phyloP scores from a whole-genome alignment of 92 coral and sea anemone genomes.

The Galaxea fascicularis region DNA sequence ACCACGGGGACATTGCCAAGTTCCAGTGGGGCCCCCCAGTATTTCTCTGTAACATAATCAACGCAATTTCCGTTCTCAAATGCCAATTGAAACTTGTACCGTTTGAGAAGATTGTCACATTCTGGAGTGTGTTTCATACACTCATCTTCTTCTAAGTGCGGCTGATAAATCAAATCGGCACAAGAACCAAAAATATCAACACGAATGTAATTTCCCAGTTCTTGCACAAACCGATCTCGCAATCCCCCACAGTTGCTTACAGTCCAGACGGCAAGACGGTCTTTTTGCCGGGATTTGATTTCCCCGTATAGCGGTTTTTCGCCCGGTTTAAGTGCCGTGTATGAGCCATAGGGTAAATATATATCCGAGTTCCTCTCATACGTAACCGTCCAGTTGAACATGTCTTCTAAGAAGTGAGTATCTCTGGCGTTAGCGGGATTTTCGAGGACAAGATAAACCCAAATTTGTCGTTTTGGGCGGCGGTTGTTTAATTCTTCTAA shows the following conservation, averaged over 20 bases:
- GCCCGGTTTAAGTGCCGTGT: constrained; percentile 31
- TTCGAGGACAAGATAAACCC: constrained; percentile 86
- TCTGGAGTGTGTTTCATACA: constrained; percentile 49
- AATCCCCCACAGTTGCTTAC: constrained; percentile 78
- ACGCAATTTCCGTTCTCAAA: constrained; percentile 84
- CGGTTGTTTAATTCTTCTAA: constrained; percentile 39
- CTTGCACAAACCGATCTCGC: constrained; percentile 62
- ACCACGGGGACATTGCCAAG: constrained; percentile 82
- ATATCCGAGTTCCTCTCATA: constrained; percentile 69
- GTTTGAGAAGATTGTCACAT: constrained; percentile 60
- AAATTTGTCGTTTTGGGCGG: constrained; percentile 64
- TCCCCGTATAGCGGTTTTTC: constrained; percentile 10
- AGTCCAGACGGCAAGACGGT: constrained; percentile 83
- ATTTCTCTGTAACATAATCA: constrained; percentile 88
- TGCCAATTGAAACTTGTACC: constrained; percentile 85
- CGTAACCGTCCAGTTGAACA: constrained; percentile 82
- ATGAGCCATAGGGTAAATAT: constrained; percentile 67
- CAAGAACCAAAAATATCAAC: constrained; percentile 85
- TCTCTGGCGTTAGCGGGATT: constrained; percentile 65
- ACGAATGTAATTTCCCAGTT: constrained; percentile 63
- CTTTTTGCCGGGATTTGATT: constrained; percentile 41
- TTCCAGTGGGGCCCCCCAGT: constrained; percentile 71
- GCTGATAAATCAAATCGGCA: constrained; percentile 44
- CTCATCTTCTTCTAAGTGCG: neutral
- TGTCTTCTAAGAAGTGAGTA: constrained; percentile 21